phyloP scores from a whole-genome alignment of 2,888 invertebrate species.

The Lampropteryx suffumata region DNA sequence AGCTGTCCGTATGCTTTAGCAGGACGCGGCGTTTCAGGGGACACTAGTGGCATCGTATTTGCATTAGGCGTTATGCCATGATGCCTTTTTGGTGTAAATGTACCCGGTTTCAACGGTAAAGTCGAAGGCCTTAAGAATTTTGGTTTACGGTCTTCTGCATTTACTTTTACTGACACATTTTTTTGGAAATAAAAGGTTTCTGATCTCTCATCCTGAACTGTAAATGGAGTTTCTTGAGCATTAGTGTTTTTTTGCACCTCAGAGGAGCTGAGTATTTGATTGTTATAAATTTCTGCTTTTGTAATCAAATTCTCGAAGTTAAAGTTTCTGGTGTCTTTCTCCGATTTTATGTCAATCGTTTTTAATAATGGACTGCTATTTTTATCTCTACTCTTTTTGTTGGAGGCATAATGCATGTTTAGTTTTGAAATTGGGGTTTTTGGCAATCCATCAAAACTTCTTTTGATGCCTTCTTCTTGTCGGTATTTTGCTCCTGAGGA shows the following conservation, averaged over 20 bases:
- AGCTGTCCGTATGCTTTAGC: conserved; percentile 95
- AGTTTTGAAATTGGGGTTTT: conserved; percentile 65
- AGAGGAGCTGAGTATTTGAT: conserved; percentile 68
- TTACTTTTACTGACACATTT: conserved; percentile 53
- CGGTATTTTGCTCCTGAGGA: conserved; percentile 54
- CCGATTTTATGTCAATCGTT: conserved; percentile 52
- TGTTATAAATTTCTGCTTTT: conserved; percentile 77
- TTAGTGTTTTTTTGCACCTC: conserved; percentile 71
- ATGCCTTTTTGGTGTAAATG: conserved; percentile 90
- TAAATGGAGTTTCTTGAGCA: conserved; percentile 52
- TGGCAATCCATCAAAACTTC: conserved; percentile 60
- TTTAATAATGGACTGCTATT: conserved; percentile 43
- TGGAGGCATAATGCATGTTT: conserved; percentile 47
- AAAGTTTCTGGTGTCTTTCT: conserved; percentile 66
- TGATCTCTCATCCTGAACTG: conserved; percentile 66
- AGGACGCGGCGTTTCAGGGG: conserved; percentile 95
- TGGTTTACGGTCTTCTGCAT: conserved; percentile 72
- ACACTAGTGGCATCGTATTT: conserved; percentile 92
- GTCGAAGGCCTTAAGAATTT: conserved; percentile 92
- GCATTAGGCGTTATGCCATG: conserved; percentile 92
- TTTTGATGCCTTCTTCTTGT: conserved; percentile 60
- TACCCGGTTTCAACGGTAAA: conserved; percentile 91
- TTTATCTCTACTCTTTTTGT: conserved; percentile 62
- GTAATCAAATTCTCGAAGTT: conserved; percentile 80
- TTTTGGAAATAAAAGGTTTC: conserved; percentile 79